Conservation (phyloP, 2,888 invertebrate species). For the Orgyia antiqua region DNA sequence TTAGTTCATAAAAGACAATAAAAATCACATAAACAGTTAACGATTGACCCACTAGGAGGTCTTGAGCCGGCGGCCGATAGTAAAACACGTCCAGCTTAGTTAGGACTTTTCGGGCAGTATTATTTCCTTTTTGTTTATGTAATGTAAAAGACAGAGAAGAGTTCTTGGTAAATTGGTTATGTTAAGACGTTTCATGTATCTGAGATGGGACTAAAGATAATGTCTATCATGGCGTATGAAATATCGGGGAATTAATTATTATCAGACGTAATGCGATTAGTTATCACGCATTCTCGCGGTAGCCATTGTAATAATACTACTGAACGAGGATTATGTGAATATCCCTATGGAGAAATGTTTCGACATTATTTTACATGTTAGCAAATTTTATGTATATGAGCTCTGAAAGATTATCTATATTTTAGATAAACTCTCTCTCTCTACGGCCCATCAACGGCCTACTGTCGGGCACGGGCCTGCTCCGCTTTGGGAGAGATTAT, state of each 20-base stretch:
- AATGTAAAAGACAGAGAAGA: conserved; percentile 16
- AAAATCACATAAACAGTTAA: conserved; percentile 65
- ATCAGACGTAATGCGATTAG: conserved; percentile 63
- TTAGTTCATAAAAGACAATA: conserved; percentile 56
- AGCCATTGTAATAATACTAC: conserved; percentile 52
- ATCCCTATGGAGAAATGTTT: conserved; percentile 19
- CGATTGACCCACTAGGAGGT: conserved; percentile 62
- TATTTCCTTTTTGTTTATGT: conserved; percentile 17
- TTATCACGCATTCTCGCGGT: conserved; percentile 52
- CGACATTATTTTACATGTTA: conserved; percentile 18
- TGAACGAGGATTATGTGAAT: conserved; percentile 33
- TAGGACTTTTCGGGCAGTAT: conserved; percentile 28
- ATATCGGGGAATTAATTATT: conserved; percentile 66
- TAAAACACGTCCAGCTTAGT: conserved; percentile 34
- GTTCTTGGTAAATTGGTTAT: conserved; percentile 35
- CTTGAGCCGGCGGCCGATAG: conserved; percentile 40
- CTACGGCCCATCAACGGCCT: no score
- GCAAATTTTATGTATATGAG: no score
- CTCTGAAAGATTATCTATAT: no score
- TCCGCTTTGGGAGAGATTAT: no score
- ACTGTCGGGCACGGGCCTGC: no score
- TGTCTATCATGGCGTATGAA: conserved; percentile 59
- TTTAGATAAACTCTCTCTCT: no score
- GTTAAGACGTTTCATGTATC: conserved; percentile 34
- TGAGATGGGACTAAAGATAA: conserved; percentile 53